Evolutionary conservation across 2,888 invertebrate genomes (phyloP), one percentile per base, ranked within the genome.

Genomic region (Adineta ricciae): DNA sequence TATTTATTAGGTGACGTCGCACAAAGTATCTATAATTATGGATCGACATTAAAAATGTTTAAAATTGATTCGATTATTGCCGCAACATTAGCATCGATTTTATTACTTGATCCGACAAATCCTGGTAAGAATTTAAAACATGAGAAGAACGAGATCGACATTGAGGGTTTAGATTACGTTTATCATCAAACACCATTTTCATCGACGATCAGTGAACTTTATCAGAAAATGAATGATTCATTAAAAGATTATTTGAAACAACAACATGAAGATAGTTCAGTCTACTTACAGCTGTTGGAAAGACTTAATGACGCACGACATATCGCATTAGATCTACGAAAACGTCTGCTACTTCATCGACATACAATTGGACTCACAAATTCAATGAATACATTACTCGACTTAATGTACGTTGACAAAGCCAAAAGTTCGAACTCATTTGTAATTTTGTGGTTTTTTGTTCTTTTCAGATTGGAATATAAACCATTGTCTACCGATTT

Each of bases 1-100:
- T 84, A 84, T 72, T 84, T 86, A 32, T 82, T 86, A 46, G 41
- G 78, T 78, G 78, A 78, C 41, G 78, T 78, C 41, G 78, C 78
- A 38, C 78, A 78, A 38, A 38, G 41, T 24, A 24, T 78, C 24
- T 78, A 78, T 78, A 41, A 78, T 41, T 78, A 41, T 78, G n/a
- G n/a, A 41, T 78, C 78, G 41, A 41, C 78, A n/a, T 78, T 78
- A 41, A 78, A 78, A 78, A 24, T 41, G 36, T 36, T 41, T 41
- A 78, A 78, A 78, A 41, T 78, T n/a, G 78, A 78, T 78, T n/a
- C 41, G 11, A 78, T 78, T 78, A n/a, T 41, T 41, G 41, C 38
- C 9, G 41, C 78, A 9, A 41, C 78, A 41, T 78, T 78, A 78
- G 24, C 78, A 41, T 41, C 78, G 41, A 41, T 41, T n/a, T 41